These are phyloP conservation scores for Brachionus sp. DNA, from an alignment of 1,140 invertebrate genomes.

Conservation along the genomic window DNA sequence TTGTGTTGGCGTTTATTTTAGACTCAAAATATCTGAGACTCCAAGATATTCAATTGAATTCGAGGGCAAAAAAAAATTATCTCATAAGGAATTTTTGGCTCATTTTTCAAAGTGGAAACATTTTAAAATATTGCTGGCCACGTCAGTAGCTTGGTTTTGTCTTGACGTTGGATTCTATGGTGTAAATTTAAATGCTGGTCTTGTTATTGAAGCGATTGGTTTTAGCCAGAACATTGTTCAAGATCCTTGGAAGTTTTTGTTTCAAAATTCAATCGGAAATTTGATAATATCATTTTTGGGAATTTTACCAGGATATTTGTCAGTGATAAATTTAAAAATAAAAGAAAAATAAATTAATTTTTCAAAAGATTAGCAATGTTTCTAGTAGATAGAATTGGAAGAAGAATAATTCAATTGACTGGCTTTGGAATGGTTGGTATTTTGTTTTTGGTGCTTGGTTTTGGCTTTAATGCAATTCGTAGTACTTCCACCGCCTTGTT, in stretches of 20 bases:
- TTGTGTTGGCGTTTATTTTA: background rate
- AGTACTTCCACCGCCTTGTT: background rate
- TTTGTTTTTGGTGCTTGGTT: slow-evolving; percentile 18
- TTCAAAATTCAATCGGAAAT: slow-evolving; percentile 36
- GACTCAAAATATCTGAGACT: slow-evolving; percentile 26
- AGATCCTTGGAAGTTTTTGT: slow-evolving; percentile 38
- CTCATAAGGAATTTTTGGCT: background rate
- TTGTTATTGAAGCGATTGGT: slow-evolving; percentile 30
- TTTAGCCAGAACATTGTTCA: background rate
- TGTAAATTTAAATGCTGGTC: slow-evolving; percentile 1
- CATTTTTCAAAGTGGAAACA: slow-evolving; percentile 41
- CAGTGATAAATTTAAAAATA: background rate
- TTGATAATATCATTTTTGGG: slow-evolving; percentile 41
- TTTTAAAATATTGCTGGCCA: slow-evolving; percentile 36
- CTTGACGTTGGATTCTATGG: slow-evolving; percentile 42
- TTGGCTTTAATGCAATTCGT: background rate
- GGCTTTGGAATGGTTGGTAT: slow-evolving; percentile 3
- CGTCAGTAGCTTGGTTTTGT: slow-evolving; percentile 32
- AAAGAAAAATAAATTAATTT: background rate
- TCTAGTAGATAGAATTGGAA: slow-evolving; percentile 2
- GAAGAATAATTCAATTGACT: slow-evolving; percentile 30
- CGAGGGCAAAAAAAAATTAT: background rate
- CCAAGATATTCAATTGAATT: background rate
- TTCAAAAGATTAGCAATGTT: slow-evolving; percentile 1
- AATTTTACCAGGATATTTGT: slow-evolving; percentile 36